phyloP scores from a whole-genome alignment of 2,113 vertebrate species.

The Elephantulus edwardii region DNA sequence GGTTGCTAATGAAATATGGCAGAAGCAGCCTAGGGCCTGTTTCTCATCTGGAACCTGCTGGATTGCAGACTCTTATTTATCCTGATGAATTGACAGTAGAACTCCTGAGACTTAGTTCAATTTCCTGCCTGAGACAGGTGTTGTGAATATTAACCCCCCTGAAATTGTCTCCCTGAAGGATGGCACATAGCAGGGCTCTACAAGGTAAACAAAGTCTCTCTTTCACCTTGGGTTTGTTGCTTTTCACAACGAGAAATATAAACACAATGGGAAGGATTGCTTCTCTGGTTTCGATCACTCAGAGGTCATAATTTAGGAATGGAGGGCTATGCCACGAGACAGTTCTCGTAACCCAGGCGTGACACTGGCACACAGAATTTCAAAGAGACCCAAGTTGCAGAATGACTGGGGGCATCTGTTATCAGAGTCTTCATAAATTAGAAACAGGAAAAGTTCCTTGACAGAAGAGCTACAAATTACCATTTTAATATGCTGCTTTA shows the following conservation, averaged over 20 bases:
- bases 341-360: neutral
- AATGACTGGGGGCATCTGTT: neutral
- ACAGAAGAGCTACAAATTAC: neutral
- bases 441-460: conserved; percentile 12
- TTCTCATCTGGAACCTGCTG: conserved; percentile 68
- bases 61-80: conserved; percentile 63
- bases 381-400: neutral
- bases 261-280: neutral
- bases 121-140: conserved; percentile 50
- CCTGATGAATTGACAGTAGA: conserved; percentile 66
- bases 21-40: conserved; percentile 51
- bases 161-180: conserved; percentile 29
- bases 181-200: neutral
- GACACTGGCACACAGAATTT: neutral
- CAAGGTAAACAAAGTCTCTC: neutral
- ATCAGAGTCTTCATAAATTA: conserved; percentile 1
- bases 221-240: neutral
- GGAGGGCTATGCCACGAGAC: neutral
- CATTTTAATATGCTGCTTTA: neutral
- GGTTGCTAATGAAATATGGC: conserved; percentile 66
- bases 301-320: neutral
- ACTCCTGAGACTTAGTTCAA: conserved; percentile 54
- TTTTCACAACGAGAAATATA: neutral
- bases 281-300: neutral
- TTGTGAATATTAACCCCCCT: conserved; percentile 8